Conservation (phyloP, 1,140 invertebrate genomes). For the Aphelenchoides fujianensis region DNA sequence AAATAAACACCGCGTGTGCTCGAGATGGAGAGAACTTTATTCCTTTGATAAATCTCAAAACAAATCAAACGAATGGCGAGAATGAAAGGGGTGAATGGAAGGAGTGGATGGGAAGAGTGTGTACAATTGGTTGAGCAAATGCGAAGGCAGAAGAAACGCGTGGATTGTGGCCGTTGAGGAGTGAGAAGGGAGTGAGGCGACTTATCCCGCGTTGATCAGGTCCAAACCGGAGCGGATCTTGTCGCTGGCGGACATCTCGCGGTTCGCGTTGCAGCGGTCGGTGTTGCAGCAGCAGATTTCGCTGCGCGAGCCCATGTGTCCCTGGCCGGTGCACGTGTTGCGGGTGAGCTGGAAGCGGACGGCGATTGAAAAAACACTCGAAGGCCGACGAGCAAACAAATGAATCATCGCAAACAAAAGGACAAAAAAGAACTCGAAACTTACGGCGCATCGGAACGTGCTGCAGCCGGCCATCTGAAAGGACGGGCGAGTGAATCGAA, state of each 20-base stretch:
- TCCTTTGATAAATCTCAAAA: no score
- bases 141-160: no score
- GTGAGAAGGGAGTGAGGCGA: background rate
- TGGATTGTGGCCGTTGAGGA: no score
- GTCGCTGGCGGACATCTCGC: background rate
- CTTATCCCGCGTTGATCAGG: background rate
- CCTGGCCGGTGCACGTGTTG: background rate
- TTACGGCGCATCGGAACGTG: conserved; percentile 26
- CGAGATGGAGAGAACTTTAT: no score
- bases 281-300: conserved; percentile 12
- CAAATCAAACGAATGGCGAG: no score
- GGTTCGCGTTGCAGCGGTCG: conserved; percentile 7
- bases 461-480: conserved; percentile 30
- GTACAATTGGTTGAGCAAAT: no score
- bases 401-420: no score
- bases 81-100: background rate
- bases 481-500: no score
- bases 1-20: no score
- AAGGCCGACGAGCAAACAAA: no score
- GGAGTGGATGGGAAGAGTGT: background rate
- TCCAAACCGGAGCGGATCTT: background rate
- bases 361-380: no score
- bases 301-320: background rate
- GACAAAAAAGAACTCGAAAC: conserved; percentile 3
- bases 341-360: conserved; percentile 1